Evolutionary conservation across 1,140 invertebrate species (phyloP).

Genomic region (Octopus sinensis): DNA sequence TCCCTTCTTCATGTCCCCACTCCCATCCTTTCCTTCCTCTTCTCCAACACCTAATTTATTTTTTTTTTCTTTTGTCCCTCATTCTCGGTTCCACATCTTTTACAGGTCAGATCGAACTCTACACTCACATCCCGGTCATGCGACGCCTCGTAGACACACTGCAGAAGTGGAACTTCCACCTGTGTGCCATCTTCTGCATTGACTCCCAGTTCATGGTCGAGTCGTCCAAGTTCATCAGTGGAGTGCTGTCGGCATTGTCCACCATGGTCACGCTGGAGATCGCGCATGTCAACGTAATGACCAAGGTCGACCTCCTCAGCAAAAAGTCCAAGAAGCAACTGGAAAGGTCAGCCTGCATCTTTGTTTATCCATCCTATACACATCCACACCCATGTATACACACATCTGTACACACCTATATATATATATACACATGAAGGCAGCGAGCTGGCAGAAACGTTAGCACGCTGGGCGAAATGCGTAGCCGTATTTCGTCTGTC

Average conservation of each 20-base stretch:
- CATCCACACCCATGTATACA: no score
- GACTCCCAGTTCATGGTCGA: conserved; percentile 98
- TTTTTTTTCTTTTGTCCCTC: no score
- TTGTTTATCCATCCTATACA: background rate
- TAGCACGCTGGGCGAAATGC: no score
- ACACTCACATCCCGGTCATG: conserved; percentile 91
- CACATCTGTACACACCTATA: no score
- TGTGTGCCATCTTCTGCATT: conserved; percentile 89
- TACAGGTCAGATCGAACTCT: conserved; percentile 90
- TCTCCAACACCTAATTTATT: no score
- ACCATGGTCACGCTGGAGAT: conserved; percentile 95
- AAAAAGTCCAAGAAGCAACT: conserved; percentile 76
- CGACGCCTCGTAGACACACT: conserved; percentile 76
- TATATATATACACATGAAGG: no score
- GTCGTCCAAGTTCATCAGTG: conserved; percentile 89
- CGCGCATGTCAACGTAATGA: conserved; percentile 89
- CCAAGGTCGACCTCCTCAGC: conserved; percentile 92
- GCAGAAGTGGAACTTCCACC: conserved; percentile 79
- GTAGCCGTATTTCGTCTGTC: no score
- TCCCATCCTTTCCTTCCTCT: no score
- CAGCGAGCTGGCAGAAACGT: no score
- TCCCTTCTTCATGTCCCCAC: no score
- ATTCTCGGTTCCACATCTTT: background rate
- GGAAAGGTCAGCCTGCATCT: conserved; percentile 59
- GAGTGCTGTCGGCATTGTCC: conserved; percentile 88